A percentile compares a stretch with the other conserved stretches of the same genome.
Conservation (phyloP, 2,113 vertebrate genomes). For the Dolichallabes microphthalmus region DNA sequence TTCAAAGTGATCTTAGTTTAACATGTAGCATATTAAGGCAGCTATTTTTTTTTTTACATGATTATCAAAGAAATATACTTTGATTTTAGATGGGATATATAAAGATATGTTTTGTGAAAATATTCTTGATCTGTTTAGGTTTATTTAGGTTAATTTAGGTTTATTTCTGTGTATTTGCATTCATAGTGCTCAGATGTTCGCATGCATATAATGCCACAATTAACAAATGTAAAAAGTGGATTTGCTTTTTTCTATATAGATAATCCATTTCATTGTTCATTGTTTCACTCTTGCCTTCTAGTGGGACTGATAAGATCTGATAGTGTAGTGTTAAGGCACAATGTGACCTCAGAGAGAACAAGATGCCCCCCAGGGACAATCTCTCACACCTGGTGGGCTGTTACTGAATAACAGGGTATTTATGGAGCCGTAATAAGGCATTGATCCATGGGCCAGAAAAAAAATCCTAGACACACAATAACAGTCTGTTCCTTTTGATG, state of each 20-base stretch:
- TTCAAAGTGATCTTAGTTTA: not conserved
- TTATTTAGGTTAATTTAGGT: too few species aligned
- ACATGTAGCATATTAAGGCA: slow-evolving; percentile 62
- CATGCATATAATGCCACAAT: not conserved
- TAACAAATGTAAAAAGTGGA: not conserved
- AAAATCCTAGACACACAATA: slow-evolving; percentile 64
- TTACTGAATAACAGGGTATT: slow-evolving; percentile 73
- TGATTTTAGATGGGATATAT: too few species aligned
- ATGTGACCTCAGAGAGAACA: not conserved
- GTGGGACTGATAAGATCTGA: slow-evolving; percentile 22
- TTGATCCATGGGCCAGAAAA: slow-evolving; percentile 55
- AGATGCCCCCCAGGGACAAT: slow-evolving; percentile 43
- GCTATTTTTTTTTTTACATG: slow-evolving; percentile 57
- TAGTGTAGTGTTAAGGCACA: not conserved
- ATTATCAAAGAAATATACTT: not conserved
- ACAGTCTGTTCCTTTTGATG: slow-evolving; percentile 67
- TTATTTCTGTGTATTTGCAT: not conserved
- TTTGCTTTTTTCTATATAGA: not conserved
- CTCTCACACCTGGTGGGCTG: slow-evolving; percentile 43
- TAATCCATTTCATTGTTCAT: not conserved
- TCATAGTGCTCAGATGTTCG: not conserved
- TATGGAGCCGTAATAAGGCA: slow-evolving; percentile 68
- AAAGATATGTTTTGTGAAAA: not conserved
- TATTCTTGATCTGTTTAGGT: not conserved
- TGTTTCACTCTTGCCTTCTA: not conserved